Evolutionary conservation across 2,888 invertebrate genomes (phyloP), one percentile per base, ranked within the genome.

Genomic region (Platycnemis pennipes): DNA sequence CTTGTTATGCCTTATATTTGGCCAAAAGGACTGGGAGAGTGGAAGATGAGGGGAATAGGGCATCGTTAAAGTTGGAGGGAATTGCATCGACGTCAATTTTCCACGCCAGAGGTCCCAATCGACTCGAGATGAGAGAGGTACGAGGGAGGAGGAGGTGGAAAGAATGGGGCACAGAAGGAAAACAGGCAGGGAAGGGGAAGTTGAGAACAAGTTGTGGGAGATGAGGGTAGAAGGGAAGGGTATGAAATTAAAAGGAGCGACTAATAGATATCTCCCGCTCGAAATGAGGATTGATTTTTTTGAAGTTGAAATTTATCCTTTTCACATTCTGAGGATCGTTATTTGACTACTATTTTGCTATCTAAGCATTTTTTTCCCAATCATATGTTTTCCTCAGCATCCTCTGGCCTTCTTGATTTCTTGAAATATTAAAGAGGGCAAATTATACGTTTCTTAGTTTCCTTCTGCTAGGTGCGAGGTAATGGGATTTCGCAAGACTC

Each of bases 51-150:
- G 88, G 88, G 49, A n/a, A 26, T 26, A n/a, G 63, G 31, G 49
- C 53, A 45, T 89, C 89, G 89, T 89, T 89, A 89, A 37, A 26
- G 89, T 37, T 16, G 56, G 42, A 56, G 42, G 37, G 56, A 89
- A 89, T 89, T 42, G 56, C 89, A 89, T 56, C 89, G 89, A 89
- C 89, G 89, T 89, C 89, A 89, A 89, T 56, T 56, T 89, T 89
- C 89, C 89, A 42, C 89, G 89, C 89, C 89, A 89, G 46, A 89
- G 89, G 56, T 89, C 89, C 42, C 89, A 89, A 89, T 89, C 89
- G 89, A 53, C 89, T 89, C 42, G 89, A 89, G 89, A 89, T 53
- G 89, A 89, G 37, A 44, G 44, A 19, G 44, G 42, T 42, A 86
- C 16, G 86, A 19, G 4, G 42, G n/a, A 77, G 42, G 86, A 42